Conservation (phyloP, 2,888 invertebrate genomes). For the Acholoe squamosa region DNA sequence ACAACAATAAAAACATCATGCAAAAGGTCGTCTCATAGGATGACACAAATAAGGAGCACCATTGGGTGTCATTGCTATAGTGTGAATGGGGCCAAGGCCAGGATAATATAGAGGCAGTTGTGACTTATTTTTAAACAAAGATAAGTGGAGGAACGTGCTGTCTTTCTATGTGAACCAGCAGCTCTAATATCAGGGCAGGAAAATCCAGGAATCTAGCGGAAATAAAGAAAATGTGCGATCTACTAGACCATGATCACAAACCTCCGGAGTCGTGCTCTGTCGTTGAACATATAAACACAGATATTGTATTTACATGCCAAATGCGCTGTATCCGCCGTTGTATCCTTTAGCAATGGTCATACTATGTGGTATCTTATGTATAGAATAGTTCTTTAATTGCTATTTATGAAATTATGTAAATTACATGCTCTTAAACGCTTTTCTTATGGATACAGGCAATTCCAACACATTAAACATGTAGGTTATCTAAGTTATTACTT, state of each 20-base stretch:
- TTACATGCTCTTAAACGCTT: too few species aligned
- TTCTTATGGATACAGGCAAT: too few species aligned
- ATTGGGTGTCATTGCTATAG: neutral
- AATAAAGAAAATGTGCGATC: constrained; percentile 25
- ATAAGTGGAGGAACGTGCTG: constrained; percentile 20
- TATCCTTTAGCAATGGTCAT: neutral
- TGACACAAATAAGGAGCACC: neutral
- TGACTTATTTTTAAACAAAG: neutral
- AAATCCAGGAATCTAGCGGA: neutral
- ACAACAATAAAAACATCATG: neutral
- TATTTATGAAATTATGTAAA: too few species aligned
- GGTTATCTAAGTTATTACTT: too few species aligned
- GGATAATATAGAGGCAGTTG: neutral
- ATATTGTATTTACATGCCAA: constrained; percentile 58
- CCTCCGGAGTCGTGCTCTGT: constrained; percentile 56
- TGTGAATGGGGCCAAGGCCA: neutral
- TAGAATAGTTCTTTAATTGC: too few species aligned
- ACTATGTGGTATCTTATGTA: too few species aligned
- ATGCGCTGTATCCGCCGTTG: neutral
- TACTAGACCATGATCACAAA: constrained; percentile 44
- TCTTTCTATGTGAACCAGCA: neutral
- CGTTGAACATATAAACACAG: constrained; percentile 48
- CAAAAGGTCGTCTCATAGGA: neutral
- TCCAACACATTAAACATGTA: too few species aligned
- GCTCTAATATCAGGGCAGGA: neutral